Conservation (phyloP, 2,888 invertebrate species). For the Apantesis nais region DNA sequence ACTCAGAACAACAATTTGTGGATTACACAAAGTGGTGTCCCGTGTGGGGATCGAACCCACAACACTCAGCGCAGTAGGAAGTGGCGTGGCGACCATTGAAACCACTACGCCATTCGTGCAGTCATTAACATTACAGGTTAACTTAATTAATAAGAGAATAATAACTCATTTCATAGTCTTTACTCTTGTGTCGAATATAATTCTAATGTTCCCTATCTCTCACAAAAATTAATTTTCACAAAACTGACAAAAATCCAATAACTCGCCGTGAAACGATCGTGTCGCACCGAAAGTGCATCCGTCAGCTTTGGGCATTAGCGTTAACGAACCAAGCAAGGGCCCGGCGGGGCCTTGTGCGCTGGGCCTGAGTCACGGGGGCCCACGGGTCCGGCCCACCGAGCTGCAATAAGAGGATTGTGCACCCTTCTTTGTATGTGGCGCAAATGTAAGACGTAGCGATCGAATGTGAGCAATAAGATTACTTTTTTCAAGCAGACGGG, state of each 20-base stretch:
- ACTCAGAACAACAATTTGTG: too few relatives aligned
- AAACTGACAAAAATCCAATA: constrained; percentile 40
- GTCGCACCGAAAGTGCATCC: constrained; percentile 77
- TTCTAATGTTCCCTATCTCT: not conserved
- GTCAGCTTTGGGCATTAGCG: constrained; percentile 73
- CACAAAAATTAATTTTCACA: constrained; percentile 3
- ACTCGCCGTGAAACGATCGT: constrained; percentile 49
- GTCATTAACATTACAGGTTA: too few relatives aligned
- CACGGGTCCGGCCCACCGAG: constrained; percentile 68
- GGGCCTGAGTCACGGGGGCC: constrained; percentile 40
- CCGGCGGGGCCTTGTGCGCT: constrained; percentile 27
- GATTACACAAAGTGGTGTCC: too few relatives aligned
- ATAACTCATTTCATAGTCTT: too few relatives aligned
- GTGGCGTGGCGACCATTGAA: too few relatives aligned
- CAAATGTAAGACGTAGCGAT: constrained; percentile 38
- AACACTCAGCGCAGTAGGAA: too few relatives aligned
- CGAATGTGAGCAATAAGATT: not conserved
- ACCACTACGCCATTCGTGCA: too few relatives aligned
- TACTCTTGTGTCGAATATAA: too few relatives aligned
- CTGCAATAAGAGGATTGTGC: constrained; percentile 84
- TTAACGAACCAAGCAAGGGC: constrained; percentile 72
- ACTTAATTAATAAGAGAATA: too few relatives aligned
- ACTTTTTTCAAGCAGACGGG: too few relatives aligned
- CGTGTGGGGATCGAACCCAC: too few relatives aligned
- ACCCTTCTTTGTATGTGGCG: constrained; percentile 66